Evolutionary conservation across 2,888 invertebrate species (phyloP).

Genomic region (Drosophila melanosoma): DNA sequence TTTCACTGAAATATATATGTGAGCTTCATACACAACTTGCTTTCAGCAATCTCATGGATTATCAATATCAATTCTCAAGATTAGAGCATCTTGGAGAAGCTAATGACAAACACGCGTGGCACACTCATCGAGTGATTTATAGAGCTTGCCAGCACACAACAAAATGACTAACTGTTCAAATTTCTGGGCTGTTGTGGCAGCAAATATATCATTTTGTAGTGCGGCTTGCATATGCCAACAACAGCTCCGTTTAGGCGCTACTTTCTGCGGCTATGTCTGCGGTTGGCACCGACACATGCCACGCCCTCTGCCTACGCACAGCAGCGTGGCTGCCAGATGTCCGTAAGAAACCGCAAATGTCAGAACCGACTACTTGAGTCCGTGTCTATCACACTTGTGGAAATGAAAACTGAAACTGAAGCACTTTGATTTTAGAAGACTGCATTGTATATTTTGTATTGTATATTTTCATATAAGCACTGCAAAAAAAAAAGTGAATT

Average conservation of each 20-base stretch:
- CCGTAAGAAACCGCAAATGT: constrained; percentile 36
- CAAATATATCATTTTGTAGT: constrained; percentile 53
- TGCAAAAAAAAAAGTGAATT: constrained; percentile 25
- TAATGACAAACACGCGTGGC: constrained; percentile 32
- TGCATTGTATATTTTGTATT: not conserved
- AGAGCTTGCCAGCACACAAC: constrained; percentile 32
- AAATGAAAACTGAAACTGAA: constrained; percentile 28
- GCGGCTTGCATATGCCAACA: constrained; percentile 47
- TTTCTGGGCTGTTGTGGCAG: constrained; percentile 38
- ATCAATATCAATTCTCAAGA: constrained; percentile 12
- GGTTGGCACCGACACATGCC: constrained; percentile 68
- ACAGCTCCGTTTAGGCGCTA: constrained; percentile 39
- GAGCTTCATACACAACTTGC: not conserved
- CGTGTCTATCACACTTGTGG: constrained; percentile 63
- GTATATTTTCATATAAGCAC: not conserved
- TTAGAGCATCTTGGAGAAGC: constrained; percentile 9
- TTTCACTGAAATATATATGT: not conserved
- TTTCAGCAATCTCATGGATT: not conserved
- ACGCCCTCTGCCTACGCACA: constrained; percentile 48
- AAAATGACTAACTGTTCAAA: constrained; percentile 35
- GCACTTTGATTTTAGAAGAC: constrained; percentile 13
- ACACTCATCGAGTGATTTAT: constrained; percentile 48
- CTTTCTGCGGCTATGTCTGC: constrained; percentile 45
- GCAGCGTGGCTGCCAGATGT: constrained; percentile 19
- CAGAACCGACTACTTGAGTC: constrained; percentile 30